Evolutionary conservation across 2,888 invertebrate genomes (phyloP).

Genomic region (Abrostola triplasia): DNA sequence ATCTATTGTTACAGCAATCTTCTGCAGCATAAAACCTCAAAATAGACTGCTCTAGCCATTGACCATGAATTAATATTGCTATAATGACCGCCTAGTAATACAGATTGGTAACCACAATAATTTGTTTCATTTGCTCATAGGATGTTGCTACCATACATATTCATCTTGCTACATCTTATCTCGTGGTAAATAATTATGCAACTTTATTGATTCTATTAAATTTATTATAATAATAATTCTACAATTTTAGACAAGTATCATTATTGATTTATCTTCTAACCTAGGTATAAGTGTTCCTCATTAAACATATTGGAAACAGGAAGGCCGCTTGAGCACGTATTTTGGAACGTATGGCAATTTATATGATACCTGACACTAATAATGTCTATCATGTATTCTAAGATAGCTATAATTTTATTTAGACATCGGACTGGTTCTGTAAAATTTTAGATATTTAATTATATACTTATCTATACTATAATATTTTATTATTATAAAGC

Average conservation of each 20-base stretch:
- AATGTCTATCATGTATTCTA: not conserved
- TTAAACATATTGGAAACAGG: conserved; percentile 8
- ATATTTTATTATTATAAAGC: too few species aligned
- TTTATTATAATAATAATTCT: too few species aligned
- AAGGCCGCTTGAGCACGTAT: conserved; percentile 37
- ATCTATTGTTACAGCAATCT: too few species aligned
- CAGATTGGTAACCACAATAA: not conserved
- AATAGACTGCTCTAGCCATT: not conserved
- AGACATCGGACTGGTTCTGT: too few species aligned
- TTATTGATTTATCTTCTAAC: not conserved
- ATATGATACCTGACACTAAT: conserved; percentile 38
- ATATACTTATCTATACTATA: too few species aligned
- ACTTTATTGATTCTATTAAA: too few species aligned
- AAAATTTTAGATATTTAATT: too few species aligned
- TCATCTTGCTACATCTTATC: not conserved
- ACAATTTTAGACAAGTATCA: too few species aligned
- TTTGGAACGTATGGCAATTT: conserved; percentile 37
- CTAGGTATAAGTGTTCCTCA: not conserved
- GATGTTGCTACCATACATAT: not conserved
- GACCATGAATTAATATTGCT: not conserved
- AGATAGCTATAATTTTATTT: too few species aligned
- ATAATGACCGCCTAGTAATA: conserved; percentile 1
- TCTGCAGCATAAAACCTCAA: not conserved
- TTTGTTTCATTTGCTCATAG: not conserved
- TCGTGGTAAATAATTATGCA: not conserved